phyloP scores from a whole-genome alignment of 2,888 invertebrate genomes.

The Schizotus pectinicornis region DNA sequence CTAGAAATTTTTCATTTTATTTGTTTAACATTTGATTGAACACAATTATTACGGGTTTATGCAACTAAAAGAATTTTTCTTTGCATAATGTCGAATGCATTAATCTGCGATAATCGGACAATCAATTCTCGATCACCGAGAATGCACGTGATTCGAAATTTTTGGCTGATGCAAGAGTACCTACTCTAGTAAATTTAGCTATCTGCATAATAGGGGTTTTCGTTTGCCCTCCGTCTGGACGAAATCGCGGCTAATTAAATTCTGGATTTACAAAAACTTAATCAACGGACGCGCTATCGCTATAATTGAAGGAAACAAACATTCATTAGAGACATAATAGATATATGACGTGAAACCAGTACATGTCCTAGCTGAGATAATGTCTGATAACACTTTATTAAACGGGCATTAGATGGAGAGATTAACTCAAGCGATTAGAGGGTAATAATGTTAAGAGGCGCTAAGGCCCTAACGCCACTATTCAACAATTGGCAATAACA shows the following conservation, averaged over 20 bases:
- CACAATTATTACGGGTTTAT: no score
- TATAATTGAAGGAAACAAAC: conserved; percentile 9
- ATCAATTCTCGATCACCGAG: not conserved
- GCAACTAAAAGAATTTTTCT: no score
- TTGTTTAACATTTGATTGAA: not conserved
- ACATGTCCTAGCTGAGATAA: conserved; percentile 7
- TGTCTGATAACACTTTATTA: not conserved
- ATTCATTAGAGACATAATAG: conserved; percentile 11
- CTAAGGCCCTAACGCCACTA: no score
- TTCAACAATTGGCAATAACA: no score
- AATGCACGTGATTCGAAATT: not conserved
- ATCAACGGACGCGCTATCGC: conserved; percentile 1
- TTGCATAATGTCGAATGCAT: no score
- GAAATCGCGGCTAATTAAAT: not conserved
- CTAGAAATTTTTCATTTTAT: not conserved
- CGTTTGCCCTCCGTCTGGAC: conserved; percentile 14
- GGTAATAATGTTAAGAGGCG: no score
- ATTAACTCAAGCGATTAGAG: no score
- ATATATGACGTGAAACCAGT: conserved; percentile 11
- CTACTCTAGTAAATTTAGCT: no score
- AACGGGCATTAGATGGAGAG: not conserved
- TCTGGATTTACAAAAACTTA: conserved; percentile 8
- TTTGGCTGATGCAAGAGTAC: not conserved
- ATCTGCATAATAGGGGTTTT: not conserved
- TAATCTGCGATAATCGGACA: no score